Base-by-base conservation (phyloP, 2,797 vertebrate species). In the Pogonophryne albipinna region DNA sequence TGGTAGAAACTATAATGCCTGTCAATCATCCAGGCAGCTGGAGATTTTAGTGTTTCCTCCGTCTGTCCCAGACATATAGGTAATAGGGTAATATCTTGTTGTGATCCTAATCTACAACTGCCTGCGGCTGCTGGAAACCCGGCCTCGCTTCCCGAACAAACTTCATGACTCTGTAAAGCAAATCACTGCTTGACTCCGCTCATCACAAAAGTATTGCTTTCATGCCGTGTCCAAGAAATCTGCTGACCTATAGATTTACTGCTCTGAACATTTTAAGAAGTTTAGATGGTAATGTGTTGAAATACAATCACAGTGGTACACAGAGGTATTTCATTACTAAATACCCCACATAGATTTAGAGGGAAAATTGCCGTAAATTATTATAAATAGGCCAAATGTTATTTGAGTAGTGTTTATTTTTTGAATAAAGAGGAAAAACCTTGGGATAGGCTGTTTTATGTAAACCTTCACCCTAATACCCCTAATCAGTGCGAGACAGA, bases 231-330 rank as follows among this genome's bases (percentile, higher is more conserved):
- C 66, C 52, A 77, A 53, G 14, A 63, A 58, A 13, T 34, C 16
- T 58, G 45, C 16, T 64, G 27, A 75, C 14, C 52, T 13, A 19
- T 42, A 79, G 80, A 85, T 83, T 76, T 74, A 85, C 61, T 53
- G 49, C 63, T 46, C 64, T 66, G 16, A 50, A 16, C 70, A 74
- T 58, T 61, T 68, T 49, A 72, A 56, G 15, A 19, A 31, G 50
- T 56, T 81, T 55, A 41, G 27, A 61, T 17, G 47, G 19, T 15
- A 12, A 12, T 58, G 14, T 34, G 23, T 3, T 78, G 17, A 44
- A 52, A 69, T 77, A 68, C 17, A 59, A 27, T 20, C 31, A 42
- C 0, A 12, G 7, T n/a, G 17, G 6, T 56, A 51, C 52, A 58
- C 15, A 49, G 0, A 10, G 20, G 31, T 51, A 52, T 82, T 53